Evolutionary conservation across 2,888 invertebrate genomes (phyloP).

Genomic region (Drosophila siamana): DNA sequence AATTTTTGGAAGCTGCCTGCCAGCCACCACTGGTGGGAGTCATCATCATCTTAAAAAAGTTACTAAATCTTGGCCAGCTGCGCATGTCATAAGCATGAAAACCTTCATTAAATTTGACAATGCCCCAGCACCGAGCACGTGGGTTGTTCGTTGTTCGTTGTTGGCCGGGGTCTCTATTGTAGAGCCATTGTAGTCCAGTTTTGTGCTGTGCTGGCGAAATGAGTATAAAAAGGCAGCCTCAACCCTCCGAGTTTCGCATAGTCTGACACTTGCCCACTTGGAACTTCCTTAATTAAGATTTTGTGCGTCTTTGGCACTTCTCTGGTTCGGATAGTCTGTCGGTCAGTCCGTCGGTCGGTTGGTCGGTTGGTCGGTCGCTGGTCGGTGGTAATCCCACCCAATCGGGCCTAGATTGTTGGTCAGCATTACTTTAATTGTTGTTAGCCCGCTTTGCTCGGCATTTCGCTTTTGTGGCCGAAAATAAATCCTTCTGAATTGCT

Average conservation of each 20-base stretch:
- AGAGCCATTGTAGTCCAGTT: slow-evolving; percentile 63
- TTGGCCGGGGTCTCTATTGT: slow-evolving; percentile 34
- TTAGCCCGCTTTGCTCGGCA: slow-evolving; percentile 67
- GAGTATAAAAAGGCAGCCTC: slow-evolving; percentile 45
- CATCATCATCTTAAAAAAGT: slow-evolving; percentile 38
- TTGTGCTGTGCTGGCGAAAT: slow-evolving; percentile 65
- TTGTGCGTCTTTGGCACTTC: slow-evolving; percentile 69
- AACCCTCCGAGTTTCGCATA: slow-evolving; percentile 4
- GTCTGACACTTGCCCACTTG: slow-evolving; percentile 63
- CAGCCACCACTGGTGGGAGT: slow-evolving; percentile 10
- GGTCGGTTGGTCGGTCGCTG: not conserved
- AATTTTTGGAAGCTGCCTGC: slow-evolving; percentile 7
- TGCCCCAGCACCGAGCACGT: slow-evolving; percentile 23
- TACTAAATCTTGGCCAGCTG: slow-evolving; percentile 71
- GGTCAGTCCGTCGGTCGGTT: not conserved
- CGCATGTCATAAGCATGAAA: slow-evolving; percentile 69
- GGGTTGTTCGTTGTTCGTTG: slow-evolving; percentile 1
- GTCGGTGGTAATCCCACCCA: slow-evolving; percentile 58
- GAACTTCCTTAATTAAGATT: slow-evolving; percentile 82
- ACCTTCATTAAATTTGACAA: slow-evolving; percentile 83
- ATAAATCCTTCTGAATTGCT: slow-evolving; percentile 80
- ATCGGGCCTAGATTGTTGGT: slow-evolving; percentile 62
- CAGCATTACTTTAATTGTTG: slow-evolving; percentile 82
- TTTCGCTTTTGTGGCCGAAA: slow-evolving; percentile 75
- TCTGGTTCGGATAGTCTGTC: slow-evolving; percentile 10